Conservation (phyloP, 1,140 invertebrate species). For the Pseudobourletiella spinata region DNA sequence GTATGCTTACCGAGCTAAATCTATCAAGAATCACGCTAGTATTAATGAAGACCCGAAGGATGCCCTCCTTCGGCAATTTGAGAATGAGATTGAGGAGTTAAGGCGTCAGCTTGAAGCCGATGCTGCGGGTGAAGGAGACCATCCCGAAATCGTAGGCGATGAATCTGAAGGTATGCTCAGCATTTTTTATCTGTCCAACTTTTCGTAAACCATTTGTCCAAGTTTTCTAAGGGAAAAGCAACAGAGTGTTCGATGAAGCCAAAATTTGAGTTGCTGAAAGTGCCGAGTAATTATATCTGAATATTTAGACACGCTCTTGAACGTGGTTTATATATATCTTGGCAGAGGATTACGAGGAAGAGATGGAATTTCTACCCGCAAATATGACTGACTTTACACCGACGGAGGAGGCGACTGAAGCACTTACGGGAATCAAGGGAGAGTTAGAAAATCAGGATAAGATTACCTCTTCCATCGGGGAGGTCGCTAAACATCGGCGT, state of each 20-base stretch:
- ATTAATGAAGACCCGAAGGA: constrained; percentile 98
- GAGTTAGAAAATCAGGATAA: constrained; percentile 46
- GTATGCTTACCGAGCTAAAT: constrained; percentile 80
- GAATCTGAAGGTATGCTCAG: too few species aligned
- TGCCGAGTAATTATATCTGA: too few species aligned
- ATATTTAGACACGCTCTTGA: too few species aligned
- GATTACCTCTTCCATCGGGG: constrained; percentile 49
- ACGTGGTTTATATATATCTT: constrained; percentile 34
- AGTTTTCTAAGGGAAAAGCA: too few species aligned
- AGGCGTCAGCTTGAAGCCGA: constrained; percentile 69
- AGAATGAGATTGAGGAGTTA: constrained; percentile 90
- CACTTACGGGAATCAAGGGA: constrained; percentile 40
- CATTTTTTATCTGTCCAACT: too few species aligned
- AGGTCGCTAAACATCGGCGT: constrained; percentile 58
- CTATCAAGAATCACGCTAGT: constrained; percentile 90
- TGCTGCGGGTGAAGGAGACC: constrained; percentile 69
- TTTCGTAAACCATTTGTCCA: too few species aligned
- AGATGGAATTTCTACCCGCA: constrained; percentile 6
- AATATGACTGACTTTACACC: constrained; percentile 16
- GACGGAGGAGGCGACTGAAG: constrained; percentile 41
- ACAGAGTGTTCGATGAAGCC: too few species aligned
- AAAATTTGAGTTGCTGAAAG: too few species aligned
- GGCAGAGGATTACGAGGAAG: constrained; percentile 37
- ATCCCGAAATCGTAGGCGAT: too few species aligned
- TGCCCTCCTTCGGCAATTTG: constrained; percentile 89